Conservation (phyloP, 2,113 vertebrate species). For the Aleadryas rufinucha region DNA sequence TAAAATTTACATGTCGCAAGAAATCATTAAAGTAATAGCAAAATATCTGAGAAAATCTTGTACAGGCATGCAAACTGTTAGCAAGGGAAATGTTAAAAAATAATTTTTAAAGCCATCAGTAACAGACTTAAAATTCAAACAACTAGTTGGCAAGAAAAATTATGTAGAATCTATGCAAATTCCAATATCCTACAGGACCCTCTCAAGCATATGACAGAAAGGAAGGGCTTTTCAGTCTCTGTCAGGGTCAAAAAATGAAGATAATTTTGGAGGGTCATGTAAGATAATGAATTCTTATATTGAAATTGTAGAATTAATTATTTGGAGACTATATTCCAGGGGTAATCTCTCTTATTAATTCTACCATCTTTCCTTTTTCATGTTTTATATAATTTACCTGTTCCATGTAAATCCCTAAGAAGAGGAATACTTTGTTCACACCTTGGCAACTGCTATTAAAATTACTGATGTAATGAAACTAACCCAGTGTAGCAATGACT, state of each 20-base stretch:
- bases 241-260: not conserved
- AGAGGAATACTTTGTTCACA: not conserved
- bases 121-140: not conserved
- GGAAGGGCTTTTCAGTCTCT: not conserved
- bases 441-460: not conserved
- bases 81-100: not conserved
- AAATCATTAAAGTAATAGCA: not conserved
- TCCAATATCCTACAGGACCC: not conserved
- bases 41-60: not conserved
- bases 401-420: not conserved
- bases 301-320: constrained; percentile 10
- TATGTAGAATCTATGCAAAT: not conserved
- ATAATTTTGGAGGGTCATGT: not conserved
- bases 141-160: not conserved
- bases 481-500: not conserved
- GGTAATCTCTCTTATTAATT: not conserved
- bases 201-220: not conserved
- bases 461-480: not conserved
- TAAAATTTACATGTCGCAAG: not conserved
- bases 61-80: not conserved
- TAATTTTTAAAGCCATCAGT: not conserved
- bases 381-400: not conserved
- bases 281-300: not conserved
- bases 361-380: not conserved
- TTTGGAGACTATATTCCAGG: not conserved